phyloP scores from a whole-genome alignment of 2,113 vertebrate genomes.

The Sturnus vulgaris region DNA sequence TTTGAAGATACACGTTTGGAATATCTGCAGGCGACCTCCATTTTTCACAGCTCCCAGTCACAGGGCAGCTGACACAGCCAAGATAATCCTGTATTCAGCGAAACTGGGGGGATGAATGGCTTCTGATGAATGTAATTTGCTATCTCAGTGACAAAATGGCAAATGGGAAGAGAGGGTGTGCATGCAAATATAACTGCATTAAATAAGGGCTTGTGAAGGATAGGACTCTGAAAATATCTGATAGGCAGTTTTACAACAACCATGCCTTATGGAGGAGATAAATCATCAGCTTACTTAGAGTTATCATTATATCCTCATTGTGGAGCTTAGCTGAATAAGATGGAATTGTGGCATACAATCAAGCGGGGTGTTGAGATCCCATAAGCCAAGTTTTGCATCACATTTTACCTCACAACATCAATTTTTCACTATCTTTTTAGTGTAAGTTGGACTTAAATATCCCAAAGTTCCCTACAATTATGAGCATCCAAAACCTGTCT shows the following conservation, averaged over 20 bases:
- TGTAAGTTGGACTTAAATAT: not conserved
- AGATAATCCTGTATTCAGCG: conserved; percentile 73
- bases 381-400: not conserved
- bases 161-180: conserved; percentile 59
- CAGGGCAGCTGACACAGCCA: conserved; percentile 72
- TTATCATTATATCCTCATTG: conserved; percentile 43
- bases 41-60: conserved; percentile 70
- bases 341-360: not conserved
- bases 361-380: not conserved
- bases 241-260: conserved; percentile 45
- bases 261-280: conserved; percentile 25
- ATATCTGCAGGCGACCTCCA: conserved; percentile 65
- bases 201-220: conserved; percentile 64
- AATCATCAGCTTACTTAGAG: conserved; percentile 46
- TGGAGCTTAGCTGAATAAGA: not conserved
- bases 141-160: conserved; percentile 67
- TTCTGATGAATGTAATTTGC: conserved; percentile 73
- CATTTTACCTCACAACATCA: not conserved
- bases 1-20: conserved; percentile 67
- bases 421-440: not conserved
- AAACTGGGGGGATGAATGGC: conserved; percentile 63
- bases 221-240: conserved; percentile 42
- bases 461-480: not conserved
- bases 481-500: not conserved
- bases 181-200: conserved; percentile 64